Base-by-base conservation (phyloP, 2,797 vertebrate genomes). In the Hydrocynus forskahlii region DNA sequence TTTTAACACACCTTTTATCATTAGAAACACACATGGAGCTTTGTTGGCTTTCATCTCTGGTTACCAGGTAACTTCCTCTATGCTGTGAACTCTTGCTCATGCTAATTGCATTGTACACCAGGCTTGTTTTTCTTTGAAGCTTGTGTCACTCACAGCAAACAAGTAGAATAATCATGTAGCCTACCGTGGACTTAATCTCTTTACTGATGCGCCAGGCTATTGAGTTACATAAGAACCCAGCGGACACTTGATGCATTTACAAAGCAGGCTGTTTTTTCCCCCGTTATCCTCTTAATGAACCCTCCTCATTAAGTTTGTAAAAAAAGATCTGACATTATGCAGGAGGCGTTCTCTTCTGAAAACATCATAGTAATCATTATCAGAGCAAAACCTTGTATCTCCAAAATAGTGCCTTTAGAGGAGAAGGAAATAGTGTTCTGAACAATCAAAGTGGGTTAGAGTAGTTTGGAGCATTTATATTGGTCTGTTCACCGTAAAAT, bases 81-180 rank as follows among this genome's bases (percentile, higher is more conserved):
- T 45, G 43, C 3, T 54, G 48, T 70, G 63, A 71, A 78, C 71
- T 69, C 74, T 82, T 68, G 75, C 69, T 48, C 73, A 80, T 85
- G 79, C 64, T 87, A 85, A 88, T 90, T 13, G 35, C 13, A 13
- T 74, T 79, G 66, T 64, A 73, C 54, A 5, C n/a, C 12, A 4
- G 16, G 35, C 40, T 71, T 19, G 5, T 67, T 57, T 70, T 52
- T 76, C 84, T 89, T 90, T 92, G 86, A 89, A 82, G 86, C 25
- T 4, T 68, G 21, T 69, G 70, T 59, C 76, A 73, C 77, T 81
- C n/a, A 8, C 77, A 71, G 76, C 74, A 62, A 82, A 81, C 73
- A 0, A 62, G 52, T 17, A 16, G 73, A 81, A 67, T 78, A 54
- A 81, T 78, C 14, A 38, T 48, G 17, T 40, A 76, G 40, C 8